phyloP scores from a whole-genome alignment of 2,888 invertebrate genomes.

The Drosophila mayaguana region DNA sequence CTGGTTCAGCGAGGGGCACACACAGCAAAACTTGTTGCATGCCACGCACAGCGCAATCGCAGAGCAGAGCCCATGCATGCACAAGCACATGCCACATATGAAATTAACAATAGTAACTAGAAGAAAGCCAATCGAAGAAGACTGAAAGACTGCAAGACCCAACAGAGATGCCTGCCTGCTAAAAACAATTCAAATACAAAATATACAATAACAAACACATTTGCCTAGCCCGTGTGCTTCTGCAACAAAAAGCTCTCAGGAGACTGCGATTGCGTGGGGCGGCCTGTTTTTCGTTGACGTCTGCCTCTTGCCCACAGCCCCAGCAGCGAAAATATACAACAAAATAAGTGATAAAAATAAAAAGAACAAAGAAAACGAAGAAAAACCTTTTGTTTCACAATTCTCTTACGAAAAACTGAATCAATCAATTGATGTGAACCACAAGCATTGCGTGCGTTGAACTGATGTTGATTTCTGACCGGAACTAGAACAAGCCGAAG shows the following conservation, averaged over 20 bases:
- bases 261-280: constrained; percentile 27
- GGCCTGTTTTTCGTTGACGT: neutral
- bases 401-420: constrained; percentile 72
- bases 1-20: constrained; percentile 6
- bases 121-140: constrained; percentile 41
- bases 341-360: constrained; percentile 82
- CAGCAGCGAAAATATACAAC: constrained; percentile 42
- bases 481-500: neutral
- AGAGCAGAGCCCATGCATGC: constrained; percentile 4
- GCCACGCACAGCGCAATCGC: constrained; percentile 19
- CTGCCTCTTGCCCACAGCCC: constrained; percentile 12
- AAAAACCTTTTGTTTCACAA: constrained; percentile 71
- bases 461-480: constrained; percentile 68
- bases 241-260: constrained; percentile 4
- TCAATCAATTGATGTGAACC: constrained; percentile 61
- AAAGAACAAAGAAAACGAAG: constrained; percentile 7
- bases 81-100: constrained; percentile 49
- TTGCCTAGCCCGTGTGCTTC: constrained; percentile 47
- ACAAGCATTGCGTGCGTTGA: constrained; percentile 77
- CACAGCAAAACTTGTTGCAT: neutral
- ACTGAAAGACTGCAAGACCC: constrained; percentile 39
- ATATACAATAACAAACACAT: constrained; percentile 29
- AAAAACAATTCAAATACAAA: constrained; percentile 19
- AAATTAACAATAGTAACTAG: constrained; percentile 67
- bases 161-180: constrained; percentile 61